phyloP scores from a whole-genome alignment of 2,888 invertebrate species.

The Macropis europaea region DNA sequence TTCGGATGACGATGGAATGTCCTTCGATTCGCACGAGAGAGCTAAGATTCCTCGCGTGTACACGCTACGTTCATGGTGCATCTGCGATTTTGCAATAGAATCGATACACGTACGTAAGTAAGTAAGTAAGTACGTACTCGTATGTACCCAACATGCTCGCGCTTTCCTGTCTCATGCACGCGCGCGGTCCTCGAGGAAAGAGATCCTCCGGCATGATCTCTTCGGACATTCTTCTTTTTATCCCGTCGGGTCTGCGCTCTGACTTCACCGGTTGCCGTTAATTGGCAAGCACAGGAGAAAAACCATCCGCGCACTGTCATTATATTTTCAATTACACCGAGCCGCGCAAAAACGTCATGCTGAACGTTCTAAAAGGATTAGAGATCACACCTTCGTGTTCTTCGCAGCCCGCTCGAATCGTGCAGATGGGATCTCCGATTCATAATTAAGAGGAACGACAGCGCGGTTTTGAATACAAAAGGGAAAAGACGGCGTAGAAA shows the following conservation, averaged over 20 bases:
- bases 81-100: constrained; percentile 51
- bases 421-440: not conserved
- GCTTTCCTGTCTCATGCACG: constrained; percentile 35
- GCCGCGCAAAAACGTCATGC: too few relatives aligned
- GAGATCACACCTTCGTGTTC: too few relatives aligned
- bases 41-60: constrained; percentile 24
- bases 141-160: too few relatives aligned
- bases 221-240: too few relatives aligned
- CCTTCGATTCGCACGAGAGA: constrained; percentile 44
- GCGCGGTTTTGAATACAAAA: not conserved
- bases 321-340: too few relatives aligned
- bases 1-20: constrained; percentile 50
- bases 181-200: not conserved
- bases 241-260: too few relatives aligned
- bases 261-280: too few relatives aligned
- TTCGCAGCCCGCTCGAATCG: too few relatives aligned
- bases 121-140: too few relatives aligned
- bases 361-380: too few relatives aligned
- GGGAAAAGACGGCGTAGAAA: constrained; percentile 9
- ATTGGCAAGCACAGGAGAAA: too few relatives aligned
- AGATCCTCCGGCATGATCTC: not conserved
- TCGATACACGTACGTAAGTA: constrained; percentile 17
- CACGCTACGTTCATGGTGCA: constrained; percentile 15
- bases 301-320: too few relatives aligned
- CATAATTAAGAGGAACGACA: not conserved